Conservation (phyloP, 2,113 vertebrate genomes). For the Tragelaphus scriptus region DNA sequence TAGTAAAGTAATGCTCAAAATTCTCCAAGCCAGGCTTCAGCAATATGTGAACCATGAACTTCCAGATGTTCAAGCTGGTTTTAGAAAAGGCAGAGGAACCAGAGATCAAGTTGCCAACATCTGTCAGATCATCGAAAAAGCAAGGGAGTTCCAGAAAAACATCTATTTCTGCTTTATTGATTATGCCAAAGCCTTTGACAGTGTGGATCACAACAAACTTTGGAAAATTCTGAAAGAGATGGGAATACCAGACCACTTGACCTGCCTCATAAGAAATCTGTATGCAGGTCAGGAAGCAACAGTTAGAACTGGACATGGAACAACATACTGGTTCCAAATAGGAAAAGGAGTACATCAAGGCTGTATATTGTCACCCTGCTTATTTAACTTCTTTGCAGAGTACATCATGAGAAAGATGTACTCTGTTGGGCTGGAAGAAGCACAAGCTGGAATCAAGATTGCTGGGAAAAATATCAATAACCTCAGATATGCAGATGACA, state of each 20-base stretch:
- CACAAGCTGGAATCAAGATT: background rate
- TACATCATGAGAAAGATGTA: background rate
- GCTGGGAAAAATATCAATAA: rapidly evolving
- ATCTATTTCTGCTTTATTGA: background rate
- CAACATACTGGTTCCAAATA: background rate
- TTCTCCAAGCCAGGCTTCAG: background rate
- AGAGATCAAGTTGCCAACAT: background rate
- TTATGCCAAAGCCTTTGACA: background rate
- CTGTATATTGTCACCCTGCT: background rate
- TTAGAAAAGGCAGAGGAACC: background rate
- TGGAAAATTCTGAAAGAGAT: background rate
- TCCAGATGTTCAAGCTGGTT: background rate
- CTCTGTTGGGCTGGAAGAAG: background rate
- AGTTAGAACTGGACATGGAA: background rate
- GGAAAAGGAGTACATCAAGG: rapidly evolving
- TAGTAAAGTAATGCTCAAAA: background rate
- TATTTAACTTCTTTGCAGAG: background rate
- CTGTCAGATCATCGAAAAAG: rapidly evolving
- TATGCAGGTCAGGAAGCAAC: background rate
- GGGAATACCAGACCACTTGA: background rate
- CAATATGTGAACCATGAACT: rapidly evolving
- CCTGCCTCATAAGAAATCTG: background rate
- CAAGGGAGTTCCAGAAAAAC: background rate
- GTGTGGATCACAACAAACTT: background rate
- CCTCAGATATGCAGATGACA: background rate